These are phyloP conservation scores for Perithous albicinctus DNA, from an alignment of 2,888 invertebrate species.

Conservation along the genomic window DNA sequence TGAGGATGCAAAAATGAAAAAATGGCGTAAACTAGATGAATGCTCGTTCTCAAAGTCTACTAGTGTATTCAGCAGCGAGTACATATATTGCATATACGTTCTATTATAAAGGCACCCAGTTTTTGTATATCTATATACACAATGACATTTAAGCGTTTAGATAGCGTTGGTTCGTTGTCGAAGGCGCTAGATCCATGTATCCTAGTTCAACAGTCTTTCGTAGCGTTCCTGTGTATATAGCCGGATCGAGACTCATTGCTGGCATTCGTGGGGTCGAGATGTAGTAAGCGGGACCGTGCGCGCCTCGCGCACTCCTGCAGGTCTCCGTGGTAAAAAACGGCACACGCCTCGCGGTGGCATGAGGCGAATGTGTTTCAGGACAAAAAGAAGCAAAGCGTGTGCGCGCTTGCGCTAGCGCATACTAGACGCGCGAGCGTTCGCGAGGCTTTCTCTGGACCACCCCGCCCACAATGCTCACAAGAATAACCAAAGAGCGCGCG, in stretches of 20 bases:
- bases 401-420: slow-evolving; percentile 34
- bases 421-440: slow-evolving; percentile 52
- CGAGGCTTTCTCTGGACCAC: slow-evolving; percentile 84
- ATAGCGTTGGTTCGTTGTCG: slow-evolving; percentile 77
- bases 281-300: slow-evolving; percentile 35
- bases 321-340: slow-evolving; percentile 72
- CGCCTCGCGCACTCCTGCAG: slow-evolving; percentile 44
- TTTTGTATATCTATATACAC: slow-evolving; percentile 60
- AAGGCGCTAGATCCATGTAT: slow-evolving; percentile 53
- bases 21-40: neutral
- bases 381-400: slow-evolving; percentile 66
- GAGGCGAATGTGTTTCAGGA: slow-evolving; percentile 72
- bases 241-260: slow-evolving; percentile 49
- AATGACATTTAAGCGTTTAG: slow-evolving; percentile 80
- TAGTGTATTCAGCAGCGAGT: neutral
- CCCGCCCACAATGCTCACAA: slow-evolving; percentile 81
- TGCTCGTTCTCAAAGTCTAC: neutral
- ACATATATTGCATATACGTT: slow-evolving; percentile 5
- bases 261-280: slow-evolving; percentile 42
- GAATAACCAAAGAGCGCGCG: slow-evolving; percentile 44
- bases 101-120: slow-evolving; percentile 27
- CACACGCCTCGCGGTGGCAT: slow-evolving; percentile 83
- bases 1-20: neutral
- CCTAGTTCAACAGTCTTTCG: neutral
- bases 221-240: slow-evolving; percentile 7